Percentiles rank a stretch among this genome's conserved stretches.
These are phyloP conservation scores for Busseola fusca DNA, from an alignment of 2,888 invertebrate genomes.

Conservation along the genomic window DNA sequence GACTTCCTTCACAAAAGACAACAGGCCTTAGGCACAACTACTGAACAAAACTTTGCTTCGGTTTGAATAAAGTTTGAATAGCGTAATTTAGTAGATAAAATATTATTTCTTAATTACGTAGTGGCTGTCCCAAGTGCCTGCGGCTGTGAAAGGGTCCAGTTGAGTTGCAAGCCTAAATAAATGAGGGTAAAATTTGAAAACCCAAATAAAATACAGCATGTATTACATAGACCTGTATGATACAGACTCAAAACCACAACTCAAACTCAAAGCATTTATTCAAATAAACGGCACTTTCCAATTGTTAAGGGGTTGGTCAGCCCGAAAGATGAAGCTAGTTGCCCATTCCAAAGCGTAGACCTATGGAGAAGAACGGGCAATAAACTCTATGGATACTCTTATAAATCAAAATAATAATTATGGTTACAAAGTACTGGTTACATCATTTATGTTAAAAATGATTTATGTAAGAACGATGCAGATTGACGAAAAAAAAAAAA, in stretches of 20 bases:
- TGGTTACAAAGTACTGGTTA: no score
- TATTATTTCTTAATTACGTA: constrained; percentile 56
- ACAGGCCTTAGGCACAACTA: constrained; percentile 29
- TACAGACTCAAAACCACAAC: background rate
- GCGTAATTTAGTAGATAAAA: constrained; percentile 30
- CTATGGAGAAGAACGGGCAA: no score
- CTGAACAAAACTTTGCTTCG: constrained; percentile 3
- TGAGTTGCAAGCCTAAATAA: constrained; percentile 25
- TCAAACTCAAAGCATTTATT: no score
- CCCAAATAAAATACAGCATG: constrained; percentile 4
- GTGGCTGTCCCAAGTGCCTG: constrained; percentile 31
- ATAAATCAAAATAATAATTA: no score
- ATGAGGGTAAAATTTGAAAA: constrained; percentile 17
- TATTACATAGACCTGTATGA: background rate
- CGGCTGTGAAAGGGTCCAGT: constrained; percentile 42
- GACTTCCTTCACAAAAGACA: constrained; percentile 24
- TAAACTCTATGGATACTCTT: no score
- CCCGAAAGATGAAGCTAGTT: no score
- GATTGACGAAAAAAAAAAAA: no score
- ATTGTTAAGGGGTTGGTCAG: no score
- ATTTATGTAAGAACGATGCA: no score
- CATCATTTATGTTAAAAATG: no score
- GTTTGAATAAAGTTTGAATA: constrained; percentile 44
- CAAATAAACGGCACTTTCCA: no score
- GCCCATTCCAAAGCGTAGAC: no score